phyloP scores from a whole-genome alignment of 1,140 invertebrate species.

The Drosophila teissieri region DNA sequence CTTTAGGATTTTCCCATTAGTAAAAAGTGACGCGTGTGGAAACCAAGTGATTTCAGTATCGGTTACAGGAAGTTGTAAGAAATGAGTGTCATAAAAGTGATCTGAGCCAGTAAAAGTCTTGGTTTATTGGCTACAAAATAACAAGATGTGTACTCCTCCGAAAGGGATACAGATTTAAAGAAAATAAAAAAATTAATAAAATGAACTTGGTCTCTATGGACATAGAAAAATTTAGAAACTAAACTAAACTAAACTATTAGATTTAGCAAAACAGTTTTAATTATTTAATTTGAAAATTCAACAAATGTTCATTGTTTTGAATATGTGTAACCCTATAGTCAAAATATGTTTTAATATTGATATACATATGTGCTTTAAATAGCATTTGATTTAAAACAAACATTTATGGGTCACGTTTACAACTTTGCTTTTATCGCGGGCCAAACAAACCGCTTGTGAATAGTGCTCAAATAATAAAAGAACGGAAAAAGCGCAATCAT shows the following conservation, averaged over 20 bases:
- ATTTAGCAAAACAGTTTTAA: too few species aligned
- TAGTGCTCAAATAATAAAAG: constrained; percentile 20
- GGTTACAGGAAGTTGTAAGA: neutral
- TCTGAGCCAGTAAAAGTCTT: neutral
- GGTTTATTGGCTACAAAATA: neutral
- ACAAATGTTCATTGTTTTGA: too few species aligned
- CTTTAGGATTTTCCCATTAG: constrained; percentile 21
- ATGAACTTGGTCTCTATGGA: too few species aligned
- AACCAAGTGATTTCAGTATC: neutral
- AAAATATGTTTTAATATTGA: too few species aligned
- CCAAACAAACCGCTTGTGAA: constrained; percentile 31
- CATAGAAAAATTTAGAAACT: too few species aligned
- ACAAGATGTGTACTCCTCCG: too few species aligned
- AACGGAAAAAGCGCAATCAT: neutral
- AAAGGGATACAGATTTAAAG: neutral
- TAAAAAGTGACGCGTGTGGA: constrained; percentile 4
- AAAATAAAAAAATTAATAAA: neutral
- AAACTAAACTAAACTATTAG: too few species aligned
- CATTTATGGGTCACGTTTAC: constrained; percentile 2
- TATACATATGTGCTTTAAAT: too few species aligned
- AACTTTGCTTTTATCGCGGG: constrained; percentile 9
- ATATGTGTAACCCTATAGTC: too few species aligned
- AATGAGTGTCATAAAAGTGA: neutral
- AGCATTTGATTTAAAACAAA: constrained; percentile 5
- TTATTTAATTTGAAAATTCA: too few species aligned